phyloP scores from a whole-genome alignment of 2,113 vertebrate genomes.

The Tichodroma muraria region DNA sequence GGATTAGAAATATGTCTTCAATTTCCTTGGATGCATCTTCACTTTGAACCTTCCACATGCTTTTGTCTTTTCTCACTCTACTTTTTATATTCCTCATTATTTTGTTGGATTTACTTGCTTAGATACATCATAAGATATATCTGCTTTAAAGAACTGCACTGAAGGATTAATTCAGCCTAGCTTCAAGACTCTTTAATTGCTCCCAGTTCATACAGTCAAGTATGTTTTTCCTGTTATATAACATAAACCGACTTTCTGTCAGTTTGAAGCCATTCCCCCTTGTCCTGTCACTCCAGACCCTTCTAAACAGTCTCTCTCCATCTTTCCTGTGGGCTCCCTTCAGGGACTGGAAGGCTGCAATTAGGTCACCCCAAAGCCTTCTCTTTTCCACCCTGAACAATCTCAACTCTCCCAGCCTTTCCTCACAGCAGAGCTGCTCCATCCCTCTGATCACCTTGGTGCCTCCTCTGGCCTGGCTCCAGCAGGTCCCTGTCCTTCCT shows the following conservation, averaged over 20 bases:
- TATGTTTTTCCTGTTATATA: too few relatives aligned
- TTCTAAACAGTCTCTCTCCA: too few relatives aligned
- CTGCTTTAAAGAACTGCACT: not conserved
- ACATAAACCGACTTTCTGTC: not conserved
- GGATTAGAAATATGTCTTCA: not conserved
- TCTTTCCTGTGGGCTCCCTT: not conserved
- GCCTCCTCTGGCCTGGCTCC: not conserved
- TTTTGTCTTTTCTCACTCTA: not conserved
- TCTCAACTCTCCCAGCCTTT: not conserved
- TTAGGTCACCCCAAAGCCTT: fast-evolving
- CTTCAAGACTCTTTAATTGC: not conserved
- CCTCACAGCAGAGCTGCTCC: not conserved
- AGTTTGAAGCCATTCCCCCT: not conserved
- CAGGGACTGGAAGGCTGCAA: fast-evolving
- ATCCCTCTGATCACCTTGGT: not conserved
- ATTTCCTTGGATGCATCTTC: not conserved
- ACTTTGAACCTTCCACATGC: not conserved
- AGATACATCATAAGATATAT: not conserved
- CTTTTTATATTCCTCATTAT: not conserved
- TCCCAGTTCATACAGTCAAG: not conserved
- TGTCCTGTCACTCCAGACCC: fast-evolving
- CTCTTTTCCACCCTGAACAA: fast-evolving
- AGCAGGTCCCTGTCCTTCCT: not conserved
- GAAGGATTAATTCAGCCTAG: not conserved
- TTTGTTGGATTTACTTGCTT: not conserved